Base-by-base conservation (phyloP, 2,888 invertebrate genomes). In the Monoplex corrugatus region DNA sequence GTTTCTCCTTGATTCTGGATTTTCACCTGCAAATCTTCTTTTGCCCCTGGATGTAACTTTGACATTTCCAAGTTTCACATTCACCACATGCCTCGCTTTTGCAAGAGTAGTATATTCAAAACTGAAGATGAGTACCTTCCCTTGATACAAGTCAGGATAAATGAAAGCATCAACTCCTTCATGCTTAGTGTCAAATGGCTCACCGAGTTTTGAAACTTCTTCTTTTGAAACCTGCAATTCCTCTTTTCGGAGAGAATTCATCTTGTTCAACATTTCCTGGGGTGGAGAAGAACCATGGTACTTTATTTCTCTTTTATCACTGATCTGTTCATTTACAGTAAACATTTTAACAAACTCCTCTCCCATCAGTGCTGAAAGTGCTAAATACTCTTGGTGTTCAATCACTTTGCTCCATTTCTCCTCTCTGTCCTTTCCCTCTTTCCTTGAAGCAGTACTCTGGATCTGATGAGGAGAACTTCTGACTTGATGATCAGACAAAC, bases 1-100 rank as follows among this genome's bases (percentile, higher is more conserved):
- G 57, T 2, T 80, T 32, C 43, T 38, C 35, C 35, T 1, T 35
- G 28, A 23, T 19, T 40, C 43, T 23, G 6, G 78, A 23, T 10
- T 19, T 10, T 43, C 78, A 13, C 23, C 40, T 43, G 8, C 78
- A 80, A 80, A 40, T 28, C 40, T 80, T 80, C 57, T 43, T 8
- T 32, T 80, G 28, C 32, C 10, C 28, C 78, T 40, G 28, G 40
- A 10, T 13, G 13, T 40, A 28, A 23, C 57, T 23, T 43, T 80
- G 40, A 43, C 57, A 16, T 10, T 6, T 38, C 85, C 85, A 50
- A 28, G 35, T 40, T 19, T 57, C 35, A 63, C 85, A 2, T 85
- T 32, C 32, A 85, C 2, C 2, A 63, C 19, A 8, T 85, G 85
- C 85, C 63, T 50, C 32, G 85, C 85, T 85, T 85, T 85, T 10